Conservation (phyloP, 1,140 invertebrate genomes). For the Lethrus apterus region DNA sequence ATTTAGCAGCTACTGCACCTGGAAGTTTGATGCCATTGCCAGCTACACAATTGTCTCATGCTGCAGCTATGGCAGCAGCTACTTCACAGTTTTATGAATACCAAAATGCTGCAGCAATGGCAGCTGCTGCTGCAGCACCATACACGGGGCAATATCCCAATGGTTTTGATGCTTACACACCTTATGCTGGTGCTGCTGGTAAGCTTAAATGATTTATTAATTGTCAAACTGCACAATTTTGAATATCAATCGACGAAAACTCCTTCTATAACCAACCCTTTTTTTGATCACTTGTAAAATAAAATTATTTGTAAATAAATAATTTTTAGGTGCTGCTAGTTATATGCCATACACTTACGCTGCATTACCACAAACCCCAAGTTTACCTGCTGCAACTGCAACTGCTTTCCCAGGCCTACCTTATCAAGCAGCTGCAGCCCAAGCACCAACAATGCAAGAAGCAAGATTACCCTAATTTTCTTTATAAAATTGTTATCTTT, state of each 20-base stretch:
- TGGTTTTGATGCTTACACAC: conserved; percentile 61
- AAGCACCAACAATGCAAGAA: conserved; percentile 45
- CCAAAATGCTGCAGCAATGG: conserved; percentile 53
- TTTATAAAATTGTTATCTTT: no score
- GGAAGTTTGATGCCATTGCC: conserved; percentile 58
- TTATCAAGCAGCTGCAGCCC: conserved; percentile 48
- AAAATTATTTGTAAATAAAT: not conserved
- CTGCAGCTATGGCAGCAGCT: conserved; percentile 61
- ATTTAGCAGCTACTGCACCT: conserved; percentile 54
- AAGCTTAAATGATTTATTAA: conserved; percentile 14
- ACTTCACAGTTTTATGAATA: conserved; percentile 70
- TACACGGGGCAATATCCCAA: conserved; percentile 64
- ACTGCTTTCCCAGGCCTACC: conserved; percentile 55
- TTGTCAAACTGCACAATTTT: not conserved
- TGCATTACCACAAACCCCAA: conserved; percentile 51
- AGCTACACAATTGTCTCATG: conserved; percentile 56
- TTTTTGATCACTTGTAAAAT: not conserved
- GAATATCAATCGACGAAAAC: not conserved
- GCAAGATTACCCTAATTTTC: conserved; percentile 50
- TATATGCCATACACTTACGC: conserved; percentile 65
- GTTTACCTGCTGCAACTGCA: conserved; percentile 46
- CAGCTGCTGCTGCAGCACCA: conserved; percentile 55
- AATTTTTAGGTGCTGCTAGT: conserved; percentile 47
- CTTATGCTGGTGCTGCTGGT: conserved; percentile 55
- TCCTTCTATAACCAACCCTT: not conserved